Base-by-base conservation (phyloP, 2,888 invertebrate species). In the Deilephila elpenor region DNA sequence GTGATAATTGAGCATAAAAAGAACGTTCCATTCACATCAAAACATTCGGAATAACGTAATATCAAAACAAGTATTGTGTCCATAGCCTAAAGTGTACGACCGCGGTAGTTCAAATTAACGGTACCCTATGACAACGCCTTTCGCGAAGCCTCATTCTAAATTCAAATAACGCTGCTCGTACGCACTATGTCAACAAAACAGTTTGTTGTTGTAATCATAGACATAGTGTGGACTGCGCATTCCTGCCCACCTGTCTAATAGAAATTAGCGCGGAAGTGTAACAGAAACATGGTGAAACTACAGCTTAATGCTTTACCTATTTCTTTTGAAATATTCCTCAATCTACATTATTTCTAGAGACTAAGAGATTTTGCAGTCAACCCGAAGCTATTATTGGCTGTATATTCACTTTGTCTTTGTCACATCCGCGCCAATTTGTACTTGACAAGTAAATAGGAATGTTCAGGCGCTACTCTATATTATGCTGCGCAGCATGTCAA, bases 41-140 rank as follows among this genome's bases (percentile, higher is more conserved):
- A 59, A 37, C 34, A 72, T 44, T 70, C 37, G 29, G 44, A 59
- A 73, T 61, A 44, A 59, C 70, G 70, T 59, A 73, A 70, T 59
- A 44, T 61, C 61, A 51, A 70, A 70, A 70, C 73, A 78, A 78
- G 76, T 71, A 79, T 72, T 72, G 79, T 83, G 85, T 80, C 79
- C 78, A 75, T 77, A 73, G 84, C 86, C 84, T 88, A 83, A 87
- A 84, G 83, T 83, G 74, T 80, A 80, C 83, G 85, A 84, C 83
- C 88, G 87, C 88, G 82, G 89, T 88, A 90, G 89, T 86, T 83
- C 86, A 85, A 81, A 88, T 88, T 92, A 93, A 92, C 93, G 93
- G 93, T 91, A 91, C 86, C 78, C 77, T 80, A 84, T 84, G 83
- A 82, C 82, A 83, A 82, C 86, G 86, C 86, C 87, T 87, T 90